Evolutionary conservation across 1,140 invertebrate genomes (phyloP).

Genomic region (Nixonia krombeini): DNA sequence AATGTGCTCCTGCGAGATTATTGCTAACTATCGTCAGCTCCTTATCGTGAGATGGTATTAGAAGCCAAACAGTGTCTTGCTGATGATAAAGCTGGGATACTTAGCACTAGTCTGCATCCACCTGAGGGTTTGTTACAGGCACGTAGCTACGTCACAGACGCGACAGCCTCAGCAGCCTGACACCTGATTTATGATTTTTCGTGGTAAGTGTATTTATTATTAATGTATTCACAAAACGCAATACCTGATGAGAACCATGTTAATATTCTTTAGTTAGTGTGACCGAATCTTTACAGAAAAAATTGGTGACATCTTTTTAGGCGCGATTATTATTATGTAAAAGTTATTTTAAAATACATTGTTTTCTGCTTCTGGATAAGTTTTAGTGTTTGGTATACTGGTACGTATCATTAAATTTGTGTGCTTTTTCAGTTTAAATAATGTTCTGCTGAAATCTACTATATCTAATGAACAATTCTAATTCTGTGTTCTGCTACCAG

Average conservation of each 20-base stretch:
- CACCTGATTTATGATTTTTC: constrained; percentile 59
- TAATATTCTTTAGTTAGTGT: neutral
- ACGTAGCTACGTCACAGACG: constrained; percentile 65
- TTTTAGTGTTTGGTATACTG: constrained; percentile 1
- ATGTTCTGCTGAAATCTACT: no score
- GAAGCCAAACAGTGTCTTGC: constrained; percentile 27
- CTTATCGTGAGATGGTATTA: constrained; percentile 39
- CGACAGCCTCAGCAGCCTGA: constrained; percentile 66
- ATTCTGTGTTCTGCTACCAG: no score
- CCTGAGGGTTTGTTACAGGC: constrained; percentile 83
- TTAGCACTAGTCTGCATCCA: constrained; percentile 71
- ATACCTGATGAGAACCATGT: constrained; percentile 10
- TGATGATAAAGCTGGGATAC: constrained; percentile 59
- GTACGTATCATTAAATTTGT: neutral
- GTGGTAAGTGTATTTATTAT: constrained; percentile 66
- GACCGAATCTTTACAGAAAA: no score
- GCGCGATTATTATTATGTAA: neutral
- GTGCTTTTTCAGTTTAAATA: neutral
- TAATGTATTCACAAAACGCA: constrained; percentile 15
- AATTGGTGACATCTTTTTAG: neutral
- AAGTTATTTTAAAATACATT: neutral
- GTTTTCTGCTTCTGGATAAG: constrained; percentile 8
- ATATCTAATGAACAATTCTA: no score
- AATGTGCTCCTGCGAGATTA: constrained; percentile 65
- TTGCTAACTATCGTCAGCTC: constrained; percentile 66